Evolutionary conservation across 2,113 vertebrate species (phyloP), one percentile per base, ranked within the genome.

Genomic region (Rallus limicola): DNA sequence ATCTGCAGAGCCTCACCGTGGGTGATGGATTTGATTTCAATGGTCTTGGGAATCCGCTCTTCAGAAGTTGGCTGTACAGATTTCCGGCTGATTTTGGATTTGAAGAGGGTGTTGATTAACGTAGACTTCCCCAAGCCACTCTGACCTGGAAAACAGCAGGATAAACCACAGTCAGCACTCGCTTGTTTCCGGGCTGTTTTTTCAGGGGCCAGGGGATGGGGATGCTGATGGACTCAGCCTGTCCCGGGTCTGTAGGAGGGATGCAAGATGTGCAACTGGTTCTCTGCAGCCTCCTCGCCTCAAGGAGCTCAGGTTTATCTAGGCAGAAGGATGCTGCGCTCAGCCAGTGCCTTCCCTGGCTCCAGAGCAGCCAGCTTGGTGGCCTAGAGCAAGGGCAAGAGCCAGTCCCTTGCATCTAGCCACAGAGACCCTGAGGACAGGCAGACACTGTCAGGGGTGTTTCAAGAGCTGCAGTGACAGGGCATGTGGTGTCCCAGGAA

Each of bases 41-140:
- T 98, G 52, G 99, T 99, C 97, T 99, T 99, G 65, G 99, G 99
- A 96, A 99, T 99, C 69, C 98, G 98, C 93, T 99, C 99, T 97
- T 99, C 99, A 0, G 98, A 90, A 59, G 97, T 44, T 5, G 98
- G 98, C 96, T 98, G 98, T 79, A 98, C 98, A 4, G 99, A 99
- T 94, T 99, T 99, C 62, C 99, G 98, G 98, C 99, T 99, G 97
- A 99, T 99, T 93, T 99, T 99, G 95, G 99, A 99, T 95, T 99
- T 99, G 98, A 99, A 99, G 96, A 99, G 98, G 5, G 99, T 99
- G 97, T 99, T 99, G 98, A 99, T 99, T 97, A 99, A 97, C 11
- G 99, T 99, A 63, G 99, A 99, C 96, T 99, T 99, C n/a, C 99
- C 99, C 87, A 99, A 97, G 85, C 99, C 99, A 0, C 99, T 99